Conservation (phyloP, 2,113 vertebrate genomes). For the Poeciliopsis retropinna region DNA sequence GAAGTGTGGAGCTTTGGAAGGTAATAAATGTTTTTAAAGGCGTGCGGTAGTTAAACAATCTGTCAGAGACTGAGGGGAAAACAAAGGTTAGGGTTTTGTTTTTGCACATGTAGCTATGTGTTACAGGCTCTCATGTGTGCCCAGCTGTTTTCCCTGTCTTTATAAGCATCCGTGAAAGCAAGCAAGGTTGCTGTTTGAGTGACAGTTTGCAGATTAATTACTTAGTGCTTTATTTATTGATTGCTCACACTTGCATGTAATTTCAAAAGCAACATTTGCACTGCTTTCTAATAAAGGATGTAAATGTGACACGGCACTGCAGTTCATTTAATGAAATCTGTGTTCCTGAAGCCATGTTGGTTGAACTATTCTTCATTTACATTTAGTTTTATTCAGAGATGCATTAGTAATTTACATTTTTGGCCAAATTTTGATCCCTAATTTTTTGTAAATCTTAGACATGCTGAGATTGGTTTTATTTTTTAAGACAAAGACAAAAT, state of each 20-base stretch:
- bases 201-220: background rate
- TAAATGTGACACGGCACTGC: background rate
- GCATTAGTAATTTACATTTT: too few relatives aligned
- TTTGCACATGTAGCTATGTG: background rate
- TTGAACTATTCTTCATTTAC: background rate
- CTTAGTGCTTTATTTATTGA: background rate
- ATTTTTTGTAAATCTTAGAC: too few relatives aligned
- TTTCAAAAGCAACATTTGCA: background rate
- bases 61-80: constrained; percentile 13
- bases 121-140: background rate
- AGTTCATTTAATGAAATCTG: background rate
- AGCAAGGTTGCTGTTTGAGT: background rate
- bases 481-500: too few relatives aligned
- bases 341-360: background rate
- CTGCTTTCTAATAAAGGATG: background rate
- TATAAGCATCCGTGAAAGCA: background rate
- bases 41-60: constrained; percentile 1
- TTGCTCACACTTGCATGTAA: background rate
- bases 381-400: background rate
- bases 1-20: constrained; percentile 25
- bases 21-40: constrained; percentile 39
- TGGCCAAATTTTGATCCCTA: too few relatives aligned
- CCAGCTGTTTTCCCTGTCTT: background rate
- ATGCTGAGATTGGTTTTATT: too few relatives aligned
- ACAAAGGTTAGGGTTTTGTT: constrained; percentile 2